These are phyloP conservation scores for Scomber colias DNA, from an alignment of 2,113 vertebrate species.

Conservation along the genomic window DNA sequence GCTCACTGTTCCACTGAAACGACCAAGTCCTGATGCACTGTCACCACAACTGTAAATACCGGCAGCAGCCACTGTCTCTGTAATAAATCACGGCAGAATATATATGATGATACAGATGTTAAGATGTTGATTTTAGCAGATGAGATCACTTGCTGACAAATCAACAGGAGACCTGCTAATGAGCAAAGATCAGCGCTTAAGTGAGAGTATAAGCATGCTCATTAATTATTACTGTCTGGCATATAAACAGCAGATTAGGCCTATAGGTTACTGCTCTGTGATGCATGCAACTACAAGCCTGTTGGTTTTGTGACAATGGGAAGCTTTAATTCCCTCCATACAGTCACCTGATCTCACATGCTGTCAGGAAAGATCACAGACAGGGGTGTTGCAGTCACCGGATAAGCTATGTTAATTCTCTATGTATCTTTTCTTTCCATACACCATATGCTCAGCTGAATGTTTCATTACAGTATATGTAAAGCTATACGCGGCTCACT, in stretches of 20 bases:
- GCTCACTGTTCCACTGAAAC: not conserved
- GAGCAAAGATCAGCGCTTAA: conserved; percentile 34
- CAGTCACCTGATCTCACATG: conserved; percentile 54
- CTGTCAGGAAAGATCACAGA: conserved; percentile 37
- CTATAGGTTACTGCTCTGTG: not conserved
- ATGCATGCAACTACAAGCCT: not conserved
- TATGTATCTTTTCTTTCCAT: conserved; percentile 16
- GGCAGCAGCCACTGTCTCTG: conserved; percentile 13
- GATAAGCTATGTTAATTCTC: conserved; percentile 45
- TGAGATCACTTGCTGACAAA: conserved; percentile 6
- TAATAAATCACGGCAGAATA: conserved; percentile 30
- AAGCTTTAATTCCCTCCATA: conserved; percentile 44
- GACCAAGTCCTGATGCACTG: conserved; percentile 24
- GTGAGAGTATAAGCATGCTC: conserved; percentile 24
- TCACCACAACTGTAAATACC: conserved; percentile 5
- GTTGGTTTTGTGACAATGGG: conserved; percentile 46
- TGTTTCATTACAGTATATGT: conserved; percentile 17
- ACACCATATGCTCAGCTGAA: conserved; percentile 56
- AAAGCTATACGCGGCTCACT: not conserved
- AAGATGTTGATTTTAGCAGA: conserved; percentile 2
- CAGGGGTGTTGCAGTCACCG: conserved; percentile 47
- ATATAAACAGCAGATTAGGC: conserved; percentile 22
- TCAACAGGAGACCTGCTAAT: conserved; percentile 26
- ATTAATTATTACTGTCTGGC: conserved; percentile 14
- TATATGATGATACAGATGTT: conserved; percentile 22